phyloP scores from a whole-genome alignment of 1,140 invertebrate species.

The Sitodiplosis mosellana region DNA sequence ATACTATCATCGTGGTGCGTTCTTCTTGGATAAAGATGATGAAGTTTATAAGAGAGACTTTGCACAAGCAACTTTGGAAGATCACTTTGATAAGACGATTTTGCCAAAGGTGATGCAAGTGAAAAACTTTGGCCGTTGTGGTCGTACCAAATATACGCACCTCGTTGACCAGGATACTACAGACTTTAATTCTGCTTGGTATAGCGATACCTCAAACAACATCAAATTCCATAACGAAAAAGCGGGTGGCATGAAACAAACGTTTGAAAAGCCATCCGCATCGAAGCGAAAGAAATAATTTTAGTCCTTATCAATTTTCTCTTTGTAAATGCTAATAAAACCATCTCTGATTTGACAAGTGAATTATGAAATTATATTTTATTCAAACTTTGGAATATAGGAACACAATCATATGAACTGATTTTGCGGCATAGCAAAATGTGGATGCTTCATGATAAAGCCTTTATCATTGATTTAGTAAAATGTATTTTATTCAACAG shows the following conservation, averaged over 20 bases:
- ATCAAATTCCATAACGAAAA: conserved; percentile 77
- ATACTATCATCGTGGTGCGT: conserved; percentile 97
- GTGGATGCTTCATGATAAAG: too few species aligned
- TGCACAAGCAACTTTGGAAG: conserved; percentile 90
- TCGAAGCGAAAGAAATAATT: conserved; percentile 43
- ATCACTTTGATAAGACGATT: conserved; percentile 98
- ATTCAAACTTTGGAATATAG: background rate
- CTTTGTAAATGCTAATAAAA: background rate
- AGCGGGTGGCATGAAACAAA: conserved; percentile 89
- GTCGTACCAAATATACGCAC: conserved; percentile 97
- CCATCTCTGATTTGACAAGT: background rate
- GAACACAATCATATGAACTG: too few species aligned
- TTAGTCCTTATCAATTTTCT: conserved; percentile 4
- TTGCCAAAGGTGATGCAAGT: conserved; percentile 99
- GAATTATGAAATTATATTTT: background rate
- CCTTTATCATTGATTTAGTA: too few species aligned
- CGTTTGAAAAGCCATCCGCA: conserved; percentile 75
- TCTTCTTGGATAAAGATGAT: conserved; percentile 92
- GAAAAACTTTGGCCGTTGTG: conserved; percentile 97
- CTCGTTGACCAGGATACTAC: conserved; percentile 99
- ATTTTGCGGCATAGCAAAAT: too few species aligned
- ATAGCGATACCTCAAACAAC: conserved; percentile 63
- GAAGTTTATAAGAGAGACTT: conserved; percentile 89
- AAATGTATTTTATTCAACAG: too few species aligned
- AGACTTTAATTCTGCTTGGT: conserved; percentile 93